Percentiles rank a stretch among this genome's conserved stretches.
phyloP scores from a whole-genome alignment of 2,888 invertebrate species.

The Portevinia maculata region DNA sequence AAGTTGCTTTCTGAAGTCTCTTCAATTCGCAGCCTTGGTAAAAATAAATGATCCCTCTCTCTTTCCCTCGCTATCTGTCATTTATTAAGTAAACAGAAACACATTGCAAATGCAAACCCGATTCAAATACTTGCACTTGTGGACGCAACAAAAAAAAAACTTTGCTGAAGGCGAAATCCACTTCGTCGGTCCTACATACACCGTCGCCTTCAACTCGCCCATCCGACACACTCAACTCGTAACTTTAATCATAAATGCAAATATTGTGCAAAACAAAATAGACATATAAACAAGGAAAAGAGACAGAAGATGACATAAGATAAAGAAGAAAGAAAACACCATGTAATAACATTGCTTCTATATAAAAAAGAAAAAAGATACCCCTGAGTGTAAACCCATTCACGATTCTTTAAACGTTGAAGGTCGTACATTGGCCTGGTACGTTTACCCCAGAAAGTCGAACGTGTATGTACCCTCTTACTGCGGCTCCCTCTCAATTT shows the following conservation, averaged over 20 bases:
- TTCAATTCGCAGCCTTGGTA: constrained; percentile 42
- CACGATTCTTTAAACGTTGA: constrained; percentile 76
- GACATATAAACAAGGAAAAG: constrained; percentile 12
- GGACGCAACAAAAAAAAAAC: constrained; percentile 20
- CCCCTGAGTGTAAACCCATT: constrained; percentile 66
- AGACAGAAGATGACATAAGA: constrained; percentile 36
- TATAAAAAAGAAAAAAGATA: constrained; percentile 42
- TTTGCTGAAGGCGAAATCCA: constrained; percentile 59
- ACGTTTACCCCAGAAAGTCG: constrained; percentile 78
- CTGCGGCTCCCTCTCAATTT: neutral
- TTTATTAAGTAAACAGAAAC: constrained; percentile 31
- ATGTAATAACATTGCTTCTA: constrained; percentile 57
- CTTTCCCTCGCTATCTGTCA: neutral
- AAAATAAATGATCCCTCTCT: constrained; percentile 15
- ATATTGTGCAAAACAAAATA: constrained; percentile 29
- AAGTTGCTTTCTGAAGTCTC: constrained; percentile 23
- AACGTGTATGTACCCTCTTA: constrained; percentile 12
- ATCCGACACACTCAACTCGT: neutral
- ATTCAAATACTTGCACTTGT: constrained; percentile 37
- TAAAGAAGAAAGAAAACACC: constrained; percentile 27
- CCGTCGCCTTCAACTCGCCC: constrained; percentile 20
- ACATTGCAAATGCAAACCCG: constrained; percentile 25
- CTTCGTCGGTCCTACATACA: constrained; percentile 27
- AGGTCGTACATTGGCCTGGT: constrained; percentile 80
- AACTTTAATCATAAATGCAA: constrained; percentile 50